Conservation (phyloP, 2,113 vertebrate genomes). For the Platichthys flesus region DNA sequence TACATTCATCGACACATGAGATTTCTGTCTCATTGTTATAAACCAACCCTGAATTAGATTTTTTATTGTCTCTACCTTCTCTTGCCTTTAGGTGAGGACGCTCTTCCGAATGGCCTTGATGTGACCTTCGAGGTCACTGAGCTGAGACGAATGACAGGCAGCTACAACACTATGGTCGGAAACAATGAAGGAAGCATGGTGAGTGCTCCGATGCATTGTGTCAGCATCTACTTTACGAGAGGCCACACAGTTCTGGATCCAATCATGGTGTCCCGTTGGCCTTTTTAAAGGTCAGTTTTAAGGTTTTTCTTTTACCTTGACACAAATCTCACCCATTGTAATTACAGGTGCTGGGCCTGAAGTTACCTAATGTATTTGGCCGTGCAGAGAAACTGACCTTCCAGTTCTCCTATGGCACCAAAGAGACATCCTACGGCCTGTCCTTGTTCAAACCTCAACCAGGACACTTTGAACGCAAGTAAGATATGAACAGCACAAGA, state of each 20-base stretch:
- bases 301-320: background rate
- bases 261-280: background rate
- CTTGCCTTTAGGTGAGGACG: conserved; percentile 85
- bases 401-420: conserved; percentile 98
- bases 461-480: conserved; percentile 95
- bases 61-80: background rate
- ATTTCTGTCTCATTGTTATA: background rate
- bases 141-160: conserved; percentile 91
- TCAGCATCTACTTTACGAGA: background rate
- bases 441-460: conserved; percentile 97
- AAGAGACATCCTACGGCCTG: conserved; percentile 96
- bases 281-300: background rate
- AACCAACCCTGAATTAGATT: background rate
- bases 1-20: background rate
- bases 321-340: background rate
- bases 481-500: conserved; percentile 40
- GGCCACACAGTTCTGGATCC: background rate
- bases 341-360: conserved; percentile 91
- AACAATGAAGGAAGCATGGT: conserved; percentile 99
- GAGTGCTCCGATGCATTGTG: conserved; percentile 37
- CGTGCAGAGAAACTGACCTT: conserved; percentile 96
- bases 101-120: conserved; percentile 94
- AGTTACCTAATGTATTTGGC: conserved; percentile 92
- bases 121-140: conserved; percentile 96
- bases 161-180: conserved; percentile 98